Conservation (phyloP, 2,888 invertebrate genomes). For the Trimorus sp. region DNA sequence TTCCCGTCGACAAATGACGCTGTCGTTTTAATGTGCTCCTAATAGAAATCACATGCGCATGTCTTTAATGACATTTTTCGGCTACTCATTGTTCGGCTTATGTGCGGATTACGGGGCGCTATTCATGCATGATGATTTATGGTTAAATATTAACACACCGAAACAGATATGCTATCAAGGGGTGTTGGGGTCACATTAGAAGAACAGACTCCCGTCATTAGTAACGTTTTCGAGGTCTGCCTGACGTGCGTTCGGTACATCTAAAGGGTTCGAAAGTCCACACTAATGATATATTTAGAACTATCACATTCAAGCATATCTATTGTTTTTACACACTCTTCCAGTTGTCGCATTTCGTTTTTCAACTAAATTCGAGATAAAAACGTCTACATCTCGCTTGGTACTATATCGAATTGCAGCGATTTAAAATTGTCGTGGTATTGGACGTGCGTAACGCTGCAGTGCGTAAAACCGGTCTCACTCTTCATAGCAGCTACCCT, state of each 20-base stretch:
- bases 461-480: slow-evolving; percentile 46
- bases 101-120: slow-evolving; percentile 24
- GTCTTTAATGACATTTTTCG: slow-evolving; percentile 24
- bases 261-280: slow-evolving; percentile 19
- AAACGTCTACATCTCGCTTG: no score
- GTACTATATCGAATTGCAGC: no score
- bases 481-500: slow-evolving; percentile 38
- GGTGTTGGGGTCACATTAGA: slow-evolving; percentile 41
- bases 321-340: no score
- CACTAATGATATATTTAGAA: slow-evolving; percentile 22
- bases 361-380: no score
- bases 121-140: slow-evolving; percentile 48
- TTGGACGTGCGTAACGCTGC: slow-evolving; percentile 33
- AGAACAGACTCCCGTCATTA: slow-evolving; percentile 49
- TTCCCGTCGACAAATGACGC: slow-evolving; percentile 25
- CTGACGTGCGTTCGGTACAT: slow-evolving; percentile 28
- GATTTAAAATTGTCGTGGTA: slow-evolving; percentile 27
- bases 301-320: neutral
- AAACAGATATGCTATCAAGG: slow-evolving; percentile 44
- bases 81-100: slow-evolving; percentile 28
- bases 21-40: slow-evolving; percentile 21
- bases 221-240: slow-evolving; percentile 38
- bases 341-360: no score
- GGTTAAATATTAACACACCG: slow-evolving; percentile 48
- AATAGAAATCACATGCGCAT: slow-evolving; percentile 25